These are phyloP conservation scores for Hippasteria phrygiana DNA, from an alignment of 53 echinoderm and acorn worm genomes.

Conservation along the genomic window DNA sequence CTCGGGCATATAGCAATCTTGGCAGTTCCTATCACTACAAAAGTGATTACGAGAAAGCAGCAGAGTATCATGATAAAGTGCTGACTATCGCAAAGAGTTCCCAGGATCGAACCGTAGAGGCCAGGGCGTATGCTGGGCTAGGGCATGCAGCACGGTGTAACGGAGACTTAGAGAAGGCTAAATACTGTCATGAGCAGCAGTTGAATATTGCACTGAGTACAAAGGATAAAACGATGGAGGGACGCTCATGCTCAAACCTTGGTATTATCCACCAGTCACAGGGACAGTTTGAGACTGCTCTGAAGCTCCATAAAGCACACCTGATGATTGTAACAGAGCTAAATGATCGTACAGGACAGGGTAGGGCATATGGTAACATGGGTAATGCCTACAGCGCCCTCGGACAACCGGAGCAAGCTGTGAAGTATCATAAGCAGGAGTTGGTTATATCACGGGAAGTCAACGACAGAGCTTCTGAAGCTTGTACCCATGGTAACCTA, in stretches of 20 bases:
- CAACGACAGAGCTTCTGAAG: slow-evolving; percentile 91
- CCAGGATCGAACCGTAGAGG: slow-evolving; percentile 96
- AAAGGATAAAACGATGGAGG: slow-evolving; percentile 93
- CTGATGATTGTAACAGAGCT: slow-evolving; percentile 86
- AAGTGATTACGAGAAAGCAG: slow-evolving; percentile 89
- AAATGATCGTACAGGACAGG: slow-evolving; percentile 79
- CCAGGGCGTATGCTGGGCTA: slow-evolving; percentile 93
- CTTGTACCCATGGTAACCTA: slow-evolving; percentile 96
- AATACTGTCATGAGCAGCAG: slow-evolving; percentile 96
- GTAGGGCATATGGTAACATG: slow-evolving; percentile 98
- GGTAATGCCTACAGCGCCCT: slow-evolving; percentile 97
- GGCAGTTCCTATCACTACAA: slow-evolving; percentile 98
- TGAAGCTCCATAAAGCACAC: slow-evolving; percentile 99
- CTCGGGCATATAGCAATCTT: slow-evolving; percentile 94
- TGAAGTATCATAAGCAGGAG: slow-evolving; percentile 99
- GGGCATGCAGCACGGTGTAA: slow-evolving; percentile 94
- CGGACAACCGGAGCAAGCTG: slow-evolving; percentile 92
- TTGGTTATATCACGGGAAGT: slow-evolving; percentile 96
- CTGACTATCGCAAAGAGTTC: slow-evolving; percentile 81
- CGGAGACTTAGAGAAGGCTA: slow-evolving; percentile 84
- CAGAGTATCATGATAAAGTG: slow-evolving; percentile 87
- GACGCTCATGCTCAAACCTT: slow-evolving; percentile 92
- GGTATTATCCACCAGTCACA: slow-evolving; percentile 97
- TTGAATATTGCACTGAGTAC: slow-evolving; percentile 95
- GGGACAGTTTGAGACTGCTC: slow-evolving; percentile 91